A percentile compares a stretch with the other conserved stretches of the same genome.
Evolutionary conservation across 2,113 vertebrate species (phyloP).

Genomic region (Hiodon tergisus): DNA sequence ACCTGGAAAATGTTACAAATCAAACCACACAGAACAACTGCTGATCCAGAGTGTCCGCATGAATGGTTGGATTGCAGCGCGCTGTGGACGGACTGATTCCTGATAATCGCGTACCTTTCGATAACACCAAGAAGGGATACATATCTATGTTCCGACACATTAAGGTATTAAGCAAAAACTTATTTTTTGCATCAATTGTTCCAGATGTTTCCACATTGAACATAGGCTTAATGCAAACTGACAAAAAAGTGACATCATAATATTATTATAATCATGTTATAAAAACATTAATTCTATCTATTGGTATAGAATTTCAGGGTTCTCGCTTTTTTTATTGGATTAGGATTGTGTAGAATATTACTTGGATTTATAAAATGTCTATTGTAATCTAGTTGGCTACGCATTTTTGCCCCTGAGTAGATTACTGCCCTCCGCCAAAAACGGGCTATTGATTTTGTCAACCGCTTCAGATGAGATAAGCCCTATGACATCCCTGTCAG

Average conservation of each 20-base stretch:
- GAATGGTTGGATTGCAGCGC: neutral
- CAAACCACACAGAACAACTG: neutral
- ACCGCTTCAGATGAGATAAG: constrained; percentile 40
- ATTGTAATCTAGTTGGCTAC: neutral
- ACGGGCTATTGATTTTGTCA: constrained; percentile 56
- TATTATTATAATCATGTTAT: neutral
- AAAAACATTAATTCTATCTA: neutral
- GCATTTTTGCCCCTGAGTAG: neutral
- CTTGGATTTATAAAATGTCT: neutral
- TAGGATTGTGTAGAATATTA: neutral
- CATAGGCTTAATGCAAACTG: neutral
- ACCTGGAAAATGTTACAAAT: neutral
- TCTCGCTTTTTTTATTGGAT: neutral
- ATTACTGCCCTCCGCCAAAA: constrained; percentile 41
- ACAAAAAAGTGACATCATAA: neutral
- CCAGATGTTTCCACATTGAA: neutral
- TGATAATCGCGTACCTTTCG: neutral
- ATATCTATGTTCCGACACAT: too few species aligned
- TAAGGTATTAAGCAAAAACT: too few species aligned
- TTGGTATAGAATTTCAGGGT: neutral
- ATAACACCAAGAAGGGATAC: neutral
- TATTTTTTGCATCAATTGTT: too few species aligned
- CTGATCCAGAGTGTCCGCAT: neutral
- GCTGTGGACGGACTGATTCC: neutral
- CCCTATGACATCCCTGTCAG: neutral